Evolutionary conservation across 2,888 invertebrate genomes (phyloP).

Genomic region (Diarsia mendica): DNA sequence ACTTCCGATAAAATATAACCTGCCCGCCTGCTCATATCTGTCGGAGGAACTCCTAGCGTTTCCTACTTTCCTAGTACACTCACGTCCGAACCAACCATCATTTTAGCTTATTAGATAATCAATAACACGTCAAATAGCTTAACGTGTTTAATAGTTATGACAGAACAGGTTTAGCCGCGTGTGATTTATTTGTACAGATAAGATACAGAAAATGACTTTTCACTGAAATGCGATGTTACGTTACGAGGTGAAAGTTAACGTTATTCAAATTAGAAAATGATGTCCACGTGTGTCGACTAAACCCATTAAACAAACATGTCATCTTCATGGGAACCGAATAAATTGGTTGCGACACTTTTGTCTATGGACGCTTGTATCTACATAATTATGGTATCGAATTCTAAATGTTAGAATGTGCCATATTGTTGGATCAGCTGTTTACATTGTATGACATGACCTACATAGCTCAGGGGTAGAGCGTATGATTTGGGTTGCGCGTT

Average conservation of each 20-base stretch:
- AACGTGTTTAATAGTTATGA: conserved; percentile 65
- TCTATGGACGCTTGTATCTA: conserved; percentile 28
- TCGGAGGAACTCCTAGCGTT: conserved; percentile 77
- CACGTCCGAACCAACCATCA: conserved; percentile 81
- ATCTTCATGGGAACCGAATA: conserved; percentile 59
- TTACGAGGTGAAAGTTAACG: conserved; percentile 61
- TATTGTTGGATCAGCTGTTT: conserved; percentile 43
- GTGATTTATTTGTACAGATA: conserved; percentile 65
- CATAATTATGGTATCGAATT: conserved; percentile 17
- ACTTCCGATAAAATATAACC: conserved; percentile 90
- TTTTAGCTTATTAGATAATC: conserved; percentile 80
- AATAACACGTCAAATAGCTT: conserved; percentile 71
- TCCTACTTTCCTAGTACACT: conserved; percentile 78
- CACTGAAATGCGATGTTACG: conserved; percentile 54
- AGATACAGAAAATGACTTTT: conserved; percentile 61
- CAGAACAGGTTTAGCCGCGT: conserved; percentile 58
- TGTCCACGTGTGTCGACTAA: conserved; percentile 49
- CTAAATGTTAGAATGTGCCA: conserved; percentile 1
- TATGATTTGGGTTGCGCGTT: conserved; percentile 37
- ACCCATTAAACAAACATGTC: conserved; percentile 55
- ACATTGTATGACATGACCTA: conserved; percentile 36
- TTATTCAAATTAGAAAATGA: conserved; percentile 63
- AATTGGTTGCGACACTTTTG: conserved; percentile 45
- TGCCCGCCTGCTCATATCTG: conserved; percentile 88
- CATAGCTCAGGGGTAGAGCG: conserved; percentile 29